Conservation (phyloP, 2,113 vertebrate genomes). For the Datnioides undecimradiatus region DNA sequence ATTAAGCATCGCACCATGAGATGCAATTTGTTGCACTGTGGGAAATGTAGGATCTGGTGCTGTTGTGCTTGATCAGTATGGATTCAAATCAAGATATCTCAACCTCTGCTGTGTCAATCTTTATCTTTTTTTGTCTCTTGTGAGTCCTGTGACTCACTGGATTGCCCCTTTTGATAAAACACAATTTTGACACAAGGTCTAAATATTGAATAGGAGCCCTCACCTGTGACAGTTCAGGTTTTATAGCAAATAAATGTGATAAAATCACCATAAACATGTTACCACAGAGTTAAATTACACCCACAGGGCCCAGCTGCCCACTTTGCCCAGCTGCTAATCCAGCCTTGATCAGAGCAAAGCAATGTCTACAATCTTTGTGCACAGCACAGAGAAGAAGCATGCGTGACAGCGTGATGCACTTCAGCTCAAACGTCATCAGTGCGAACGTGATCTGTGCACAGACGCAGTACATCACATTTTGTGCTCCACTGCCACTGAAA, state of each 20-base stretch:
- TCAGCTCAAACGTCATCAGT: not conserved
- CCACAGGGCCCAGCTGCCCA: too few species aligned
- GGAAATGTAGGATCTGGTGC: not conserved
- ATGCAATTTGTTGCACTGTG: too few species aligned
- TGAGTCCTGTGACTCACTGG: not conserved
- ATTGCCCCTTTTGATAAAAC: not conserved
- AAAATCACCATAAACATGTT: not conserved
- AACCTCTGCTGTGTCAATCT: not conserved
- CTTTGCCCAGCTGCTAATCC: conserved; percentile 2
- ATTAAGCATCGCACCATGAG: too few species aligned
- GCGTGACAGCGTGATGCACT: not conserved
- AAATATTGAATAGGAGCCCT: not conserved
- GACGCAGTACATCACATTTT: conserved; percentile 34
- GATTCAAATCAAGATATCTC: not conserved
- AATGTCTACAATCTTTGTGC: not conserved
- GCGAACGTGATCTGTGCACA: conserved; percentile 1
- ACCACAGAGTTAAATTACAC: not conserved
- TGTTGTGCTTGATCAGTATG: not conserved
- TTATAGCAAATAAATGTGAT: not conserved
- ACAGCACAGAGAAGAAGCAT: conserved; percentile 17
- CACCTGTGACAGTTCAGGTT: not conserved
- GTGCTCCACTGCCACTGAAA: conserved; percentile 14
- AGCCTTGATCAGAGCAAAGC: conserved; percentile 9
- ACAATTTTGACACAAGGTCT: not conserved
- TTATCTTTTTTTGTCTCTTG: not conserved